These are phyloP conservation scores for Physella acuta DNA, from an alignment of 1,140 invertebrate genomes.

Conservation along the genomic window DNA sequence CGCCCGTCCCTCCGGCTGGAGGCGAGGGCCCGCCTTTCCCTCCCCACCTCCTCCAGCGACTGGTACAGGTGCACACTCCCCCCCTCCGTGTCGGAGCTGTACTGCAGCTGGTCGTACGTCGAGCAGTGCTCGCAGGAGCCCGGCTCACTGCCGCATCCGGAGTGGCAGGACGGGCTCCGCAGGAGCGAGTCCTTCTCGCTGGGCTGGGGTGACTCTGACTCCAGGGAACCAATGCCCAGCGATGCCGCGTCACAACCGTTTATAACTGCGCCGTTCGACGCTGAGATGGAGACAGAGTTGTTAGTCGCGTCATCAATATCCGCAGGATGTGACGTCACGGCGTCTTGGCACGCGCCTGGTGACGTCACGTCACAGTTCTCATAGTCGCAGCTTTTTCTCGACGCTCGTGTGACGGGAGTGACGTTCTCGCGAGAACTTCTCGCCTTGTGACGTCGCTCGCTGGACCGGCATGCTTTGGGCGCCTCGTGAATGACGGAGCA, in stretches of 20 bases:
- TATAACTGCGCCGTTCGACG: neutral
- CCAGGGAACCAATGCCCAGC: neutral
- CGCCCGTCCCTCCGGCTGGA: no score
- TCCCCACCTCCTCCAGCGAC: slow-evolving; percentile 12
- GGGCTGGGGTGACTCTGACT: neutral
- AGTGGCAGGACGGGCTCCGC: neutral
- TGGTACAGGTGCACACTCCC: slow-evolving; percentile 11
- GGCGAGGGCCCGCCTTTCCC: no score
- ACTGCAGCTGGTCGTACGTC: slow-evolving; percentile 2
- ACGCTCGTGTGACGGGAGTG: neutral
- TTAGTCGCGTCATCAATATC: neutral
- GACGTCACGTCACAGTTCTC: neutral
- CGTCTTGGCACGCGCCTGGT: neutral
- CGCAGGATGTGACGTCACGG: neutral
- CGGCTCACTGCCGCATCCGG: slow-evolving; percentile 1
- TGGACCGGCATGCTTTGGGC: neutral
- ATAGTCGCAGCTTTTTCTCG: neutral
- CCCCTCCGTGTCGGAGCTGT: neutral
- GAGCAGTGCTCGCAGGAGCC: slow-evolving; percentile 5
- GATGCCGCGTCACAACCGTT: neutral
- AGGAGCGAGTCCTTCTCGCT: slow-evolving; percentile 7
- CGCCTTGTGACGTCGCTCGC: neutral
- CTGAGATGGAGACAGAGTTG: neutral
- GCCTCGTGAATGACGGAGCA: slow-evolving; percentile 15
- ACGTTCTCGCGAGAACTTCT: neutral